Base-by-base conservation (phyloP, 2,113 vertebrate species). In the Beaufortia kweichowensis region DNA sequence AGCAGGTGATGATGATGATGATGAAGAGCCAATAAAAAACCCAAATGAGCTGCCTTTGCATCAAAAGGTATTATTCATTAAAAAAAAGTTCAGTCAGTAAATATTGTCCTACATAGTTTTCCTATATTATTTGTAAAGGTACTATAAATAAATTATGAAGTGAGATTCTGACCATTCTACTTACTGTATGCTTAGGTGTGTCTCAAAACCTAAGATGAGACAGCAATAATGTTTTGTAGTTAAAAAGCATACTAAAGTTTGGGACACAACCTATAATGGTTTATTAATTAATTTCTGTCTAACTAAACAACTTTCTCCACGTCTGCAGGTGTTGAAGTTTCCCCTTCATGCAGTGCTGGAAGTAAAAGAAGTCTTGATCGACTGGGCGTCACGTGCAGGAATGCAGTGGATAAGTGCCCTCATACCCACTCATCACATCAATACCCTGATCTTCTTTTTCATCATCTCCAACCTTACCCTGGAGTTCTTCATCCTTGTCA, bases 391-490 rank as follows among this genome's bases (percentile, higher is more conserved):
- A 0, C 94, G 96, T 50, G 97, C 95, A 0, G 97, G 97, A 86
- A 95, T 97, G 94, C 97, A 98, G 82, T 99, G 97, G 97, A 92
- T 99, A 50, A 97, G 95, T 53, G 92, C 94, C 67, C 93, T 98
- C 64, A 90, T 99, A 61, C 97, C 97, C 62, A 98, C 96, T 0
- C 97, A 99, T 84, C 97, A 99, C 77, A 90, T 99, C 87, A 99
- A 99, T 21, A 95, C 98, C 0, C 94, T 99, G 4, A 82, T 97
- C 89, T 96, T 99, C 90, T 99, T 99, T 90, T 99, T 99, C 78
- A 94, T 99, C 88, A 93, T 99, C 89, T 98, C 96, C 90, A 99
- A 98, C 87, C 94, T 99, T 75, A 99, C 98, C 28, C 89, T 98
- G 1, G 94, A 98, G 60, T 99, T 99, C 88, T 98, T 99, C 76